Percentiles rank a stretch among this genome's conserved stretches.
These are phyloP conservation scores for Sorex fumeus DNA, from an alignment of 2,113 vertebrate genomes.

Conservation along the genomic window DNA sequence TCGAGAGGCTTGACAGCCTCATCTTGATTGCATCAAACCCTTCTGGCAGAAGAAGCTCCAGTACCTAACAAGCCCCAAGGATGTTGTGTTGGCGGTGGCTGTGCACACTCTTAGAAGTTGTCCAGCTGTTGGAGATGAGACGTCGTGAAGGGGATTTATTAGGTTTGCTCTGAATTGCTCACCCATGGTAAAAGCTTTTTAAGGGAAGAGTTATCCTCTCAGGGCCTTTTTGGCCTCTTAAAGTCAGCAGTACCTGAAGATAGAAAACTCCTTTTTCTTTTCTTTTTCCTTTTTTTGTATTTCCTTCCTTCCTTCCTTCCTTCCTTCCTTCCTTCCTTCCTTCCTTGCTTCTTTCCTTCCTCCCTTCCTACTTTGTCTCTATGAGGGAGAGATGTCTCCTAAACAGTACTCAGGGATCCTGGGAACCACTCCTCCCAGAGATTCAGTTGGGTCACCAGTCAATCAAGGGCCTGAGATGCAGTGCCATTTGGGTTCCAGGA, in stretches of 20 bases:
- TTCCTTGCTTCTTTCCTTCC: too few relatives aligned
- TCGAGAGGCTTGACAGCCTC: slow-evolving; percentile 40
- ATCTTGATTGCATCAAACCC: slow-evolving; percentile 70
- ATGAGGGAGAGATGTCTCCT: too few relatives aligned
- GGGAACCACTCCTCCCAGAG: too few relatives aligned
- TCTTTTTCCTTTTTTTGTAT: too few relatives aligned
- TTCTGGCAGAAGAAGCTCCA: slow-evolving; percentile 63
- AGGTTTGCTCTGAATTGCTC: neutral
- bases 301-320: too few relatives aligned
- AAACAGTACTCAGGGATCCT: too few relatives aligned
- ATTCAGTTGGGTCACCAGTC: too few relatives aligned
- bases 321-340: too few relatives aligned
- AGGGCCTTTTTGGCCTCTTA: neutral
- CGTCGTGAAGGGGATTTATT: slow-evolving; percentile 26
- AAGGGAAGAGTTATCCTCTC: neutral
- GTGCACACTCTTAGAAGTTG: slow-evolving; percentile 2
- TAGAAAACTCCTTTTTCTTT: neutral
- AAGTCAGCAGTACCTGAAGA: neutral
- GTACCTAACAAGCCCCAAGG: slow-evolving; percentile 62
- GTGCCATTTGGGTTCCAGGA: too few relatives aligned
- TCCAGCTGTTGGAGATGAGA: slow-evolving; percentile 59
- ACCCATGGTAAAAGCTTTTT: neutral
- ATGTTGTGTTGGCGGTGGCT: slow-evolving; percentile 66
- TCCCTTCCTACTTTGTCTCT: too few relatives aligned
- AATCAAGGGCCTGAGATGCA: too few relatives aligned